Evolutionary conservation across 1,140 invertebrate species (phyloP).

Genomic region (Drosophila seguyi): DNA sequence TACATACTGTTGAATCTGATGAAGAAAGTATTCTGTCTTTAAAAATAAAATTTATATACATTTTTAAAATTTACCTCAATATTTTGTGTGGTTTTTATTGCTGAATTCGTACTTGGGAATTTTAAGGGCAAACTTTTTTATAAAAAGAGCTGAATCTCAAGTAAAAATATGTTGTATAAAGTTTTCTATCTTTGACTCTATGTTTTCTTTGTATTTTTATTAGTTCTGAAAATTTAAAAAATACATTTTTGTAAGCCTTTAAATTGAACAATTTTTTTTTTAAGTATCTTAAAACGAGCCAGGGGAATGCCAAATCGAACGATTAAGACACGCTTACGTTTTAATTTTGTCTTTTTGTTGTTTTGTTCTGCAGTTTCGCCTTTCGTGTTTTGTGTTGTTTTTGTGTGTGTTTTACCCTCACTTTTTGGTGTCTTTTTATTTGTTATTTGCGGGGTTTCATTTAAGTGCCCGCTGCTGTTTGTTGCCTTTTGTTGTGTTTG

Average conservation of each 20-base stretch:
- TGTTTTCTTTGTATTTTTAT: background rate
- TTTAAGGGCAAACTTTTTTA: no score
- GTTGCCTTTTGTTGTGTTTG: constrained; percentile 12
- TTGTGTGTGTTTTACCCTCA: constrained; percentile 21
- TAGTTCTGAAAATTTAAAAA: no score
- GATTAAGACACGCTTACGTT: constrained; percentile 70
- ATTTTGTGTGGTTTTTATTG: no score
- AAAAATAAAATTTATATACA: background rate
- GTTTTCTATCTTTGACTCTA: no score
- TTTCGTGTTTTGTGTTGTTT: constrained; percentile 11
- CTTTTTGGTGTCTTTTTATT: constrained; percentile 42
- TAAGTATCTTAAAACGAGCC: constrained; percentile 14
- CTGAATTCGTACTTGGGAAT: no score
- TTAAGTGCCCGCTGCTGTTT: constrained; percentile 57
- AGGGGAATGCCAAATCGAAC: constrained; percentile 54
- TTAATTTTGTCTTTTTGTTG: constrained; percentile 58
- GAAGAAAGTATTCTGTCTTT: background rate
- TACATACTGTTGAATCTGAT: no score
- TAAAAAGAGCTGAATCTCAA: no score
- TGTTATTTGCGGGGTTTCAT: constrained; percentile 72
- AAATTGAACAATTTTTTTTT: background rate
- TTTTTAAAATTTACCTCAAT: background rate
- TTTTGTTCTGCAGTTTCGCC: constrained; percentile 45
- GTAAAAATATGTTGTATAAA: background rate
- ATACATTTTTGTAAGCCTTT: background rate